Percentiles rank a stretch among this genome's conserved stretches.
Conservation (phyloP, 1,140 invertebrate species). For the Rhynchophorus ferrugineus region DNA sequence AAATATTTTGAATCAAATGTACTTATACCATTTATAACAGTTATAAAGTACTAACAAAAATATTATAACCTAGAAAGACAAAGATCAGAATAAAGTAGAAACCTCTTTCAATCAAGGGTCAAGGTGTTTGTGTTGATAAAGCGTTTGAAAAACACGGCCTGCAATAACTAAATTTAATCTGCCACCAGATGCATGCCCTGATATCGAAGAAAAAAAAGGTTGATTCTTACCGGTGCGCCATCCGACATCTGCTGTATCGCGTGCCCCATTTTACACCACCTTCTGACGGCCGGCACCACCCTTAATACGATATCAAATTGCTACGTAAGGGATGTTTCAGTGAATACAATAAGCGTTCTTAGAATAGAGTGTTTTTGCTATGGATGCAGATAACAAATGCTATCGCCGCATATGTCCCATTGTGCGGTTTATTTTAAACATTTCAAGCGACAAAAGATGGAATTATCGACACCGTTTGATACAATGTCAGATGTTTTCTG, state of each 20-base stretch:
- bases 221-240: background rate
- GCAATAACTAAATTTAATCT: background rate
- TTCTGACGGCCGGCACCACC: background rate
- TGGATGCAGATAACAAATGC: background rate
- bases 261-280: background rate
- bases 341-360: background rate
- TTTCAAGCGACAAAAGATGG: too few species aligned
- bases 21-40: too few species aligned
- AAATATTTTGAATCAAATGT: too few species aligned
- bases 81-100: too few species aligned
- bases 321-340: background rate
- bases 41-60: too few species aligned
- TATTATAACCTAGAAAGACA: too few species aligned
- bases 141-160: background rate
- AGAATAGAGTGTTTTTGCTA: background rate
- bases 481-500: too few species aligned
- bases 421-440: background rate
- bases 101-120: too few species aligned
- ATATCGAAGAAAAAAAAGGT: background rate
- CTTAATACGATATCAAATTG: background rate
- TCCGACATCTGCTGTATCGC: background rate
- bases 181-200: background rate
- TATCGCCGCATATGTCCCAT: too few species aligned
- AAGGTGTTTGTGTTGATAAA: background rate
- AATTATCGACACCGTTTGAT: too few species aligned